These are phyloP conservation scores for Drosophila bipectinata DNA, from an alignment of 1,140 invertebrate genomes.

Conservation along the genomic window DNA sequence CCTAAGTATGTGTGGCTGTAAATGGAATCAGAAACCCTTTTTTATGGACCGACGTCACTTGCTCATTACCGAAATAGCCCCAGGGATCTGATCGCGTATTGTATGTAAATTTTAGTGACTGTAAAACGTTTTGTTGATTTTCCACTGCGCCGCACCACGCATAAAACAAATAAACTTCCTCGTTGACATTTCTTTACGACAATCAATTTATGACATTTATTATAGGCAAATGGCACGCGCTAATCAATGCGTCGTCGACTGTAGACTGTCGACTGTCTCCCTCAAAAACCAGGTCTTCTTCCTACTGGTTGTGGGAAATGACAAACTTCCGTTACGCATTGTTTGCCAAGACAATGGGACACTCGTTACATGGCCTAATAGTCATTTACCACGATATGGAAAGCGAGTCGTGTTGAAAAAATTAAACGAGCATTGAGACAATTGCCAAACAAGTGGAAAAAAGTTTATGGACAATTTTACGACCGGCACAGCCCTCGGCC, in stretches of 20 bases:
- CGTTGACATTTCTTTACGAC: conserved; percentile 54
- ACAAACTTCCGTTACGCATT: conserved; percentile 70
- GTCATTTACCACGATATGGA: conserved; percentile 61
- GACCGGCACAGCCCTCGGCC: conserved; percentile 42
- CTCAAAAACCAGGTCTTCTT: not conserved
- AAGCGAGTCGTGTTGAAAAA: conserved; percentile 60
- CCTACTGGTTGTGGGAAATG: conserved; percentile 23
- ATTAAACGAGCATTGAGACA: conserved; percentile 71
- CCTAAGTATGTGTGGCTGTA: not conserved
- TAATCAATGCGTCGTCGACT: conserved; percentile 68
- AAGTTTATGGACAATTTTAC: conserved; percentile 52
- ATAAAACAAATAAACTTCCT: conserved; percentile 53
- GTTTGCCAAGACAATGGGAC: conserved; percentile 50
- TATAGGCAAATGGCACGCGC: conserved; percentile 76
- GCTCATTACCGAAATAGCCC: conserved; percentile 51
- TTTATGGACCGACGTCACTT: conserved; percentile 45
- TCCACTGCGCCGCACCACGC: conserved; percentile 6
- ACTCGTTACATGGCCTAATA: conserved; percentile 57
- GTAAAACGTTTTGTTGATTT: conserved; percentile 57
- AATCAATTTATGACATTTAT: conserved; percentile 74
- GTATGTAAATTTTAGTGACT: conserved; percentile 58
- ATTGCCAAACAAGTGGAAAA: conserved; percentile 65
- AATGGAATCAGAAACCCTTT: conserved; percentile 15
- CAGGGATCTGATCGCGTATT: conserved; percentile 15
- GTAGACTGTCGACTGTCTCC: not conserved